These are phyloP conservation scores for Xenus cinereus DNA, from an alignment of 2,113 vertebrate species.

Conservation along the genomic window DNA sequence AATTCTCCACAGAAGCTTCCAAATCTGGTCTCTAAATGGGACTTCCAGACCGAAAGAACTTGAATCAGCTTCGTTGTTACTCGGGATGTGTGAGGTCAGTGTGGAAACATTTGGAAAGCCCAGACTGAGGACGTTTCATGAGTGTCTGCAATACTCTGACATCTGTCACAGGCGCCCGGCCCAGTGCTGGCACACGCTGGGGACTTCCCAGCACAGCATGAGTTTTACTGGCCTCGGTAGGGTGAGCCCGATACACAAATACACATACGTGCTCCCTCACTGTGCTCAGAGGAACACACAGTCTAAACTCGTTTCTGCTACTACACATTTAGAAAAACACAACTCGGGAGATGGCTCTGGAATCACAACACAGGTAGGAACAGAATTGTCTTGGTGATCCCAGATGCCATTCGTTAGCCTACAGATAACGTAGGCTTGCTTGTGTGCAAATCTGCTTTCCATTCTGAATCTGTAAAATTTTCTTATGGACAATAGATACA, in stretches of 20 bases:
- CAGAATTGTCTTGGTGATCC: not conserved
- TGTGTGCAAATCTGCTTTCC: not conserved
- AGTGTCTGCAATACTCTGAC: not conserved
- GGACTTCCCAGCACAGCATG: not conserved
- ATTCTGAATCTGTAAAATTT: not conserved
- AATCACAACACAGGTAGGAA: not conserved
- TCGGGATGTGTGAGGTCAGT: conserved; percentile 71
- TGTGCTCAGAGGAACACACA: not conserved
- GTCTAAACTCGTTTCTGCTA: not conserved
- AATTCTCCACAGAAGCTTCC: conserved; percentile 78
- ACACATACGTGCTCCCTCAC: not conserved
- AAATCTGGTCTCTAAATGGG: conserved; percentile 75
- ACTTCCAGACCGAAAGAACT: conserved; percentile 79
- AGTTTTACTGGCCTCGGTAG: not conserved
- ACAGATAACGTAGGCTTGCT: not conserved
- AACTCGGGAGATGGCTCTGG: not conserved
- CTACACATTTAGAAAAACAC: not conserved
- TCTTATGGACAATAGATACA: not conserved
- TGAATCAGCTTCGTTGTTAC: conserved; percentile 77
- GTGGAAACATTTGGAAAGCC: conserved; percentile 76
- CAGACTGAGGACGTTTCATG: conserved; percentile 69
- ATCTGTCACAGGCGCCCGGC: not conserved
- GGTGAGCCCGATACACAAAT: not conserved
- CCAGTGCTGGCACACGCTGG: not conserved
- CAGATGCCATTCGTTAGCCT: not conserved